A percentile compares a stretch with the other conserved stretches of the same genome.
phyloP scores from a whole-genome alignment of 2,888 invertebrate species.

The Loripinus fragilis region DNA sequence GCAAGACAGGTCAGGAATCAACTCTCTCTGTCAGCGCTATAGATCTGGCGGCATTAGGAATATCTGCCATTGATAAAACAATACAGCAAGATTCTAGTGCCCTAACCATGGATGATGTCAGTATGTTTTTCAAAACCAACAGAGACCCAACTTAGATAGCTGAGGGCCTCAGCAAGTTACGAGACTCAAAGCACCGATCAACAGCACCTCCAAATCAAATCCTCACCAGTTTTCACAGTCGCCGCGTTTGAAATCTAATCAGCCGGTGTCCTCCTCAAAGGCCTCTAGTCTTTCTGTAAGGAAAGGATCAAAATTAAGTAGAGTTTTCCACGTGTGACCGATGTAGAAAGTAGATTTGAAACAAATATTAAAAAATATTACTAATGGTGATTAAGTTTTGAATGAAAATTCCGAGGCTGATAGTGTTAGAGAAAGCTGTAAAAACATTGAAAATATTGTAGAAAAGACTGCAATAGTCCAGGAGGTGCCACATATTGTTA shows the following conservation, averaged over 20 bases:
- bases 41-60: no score
- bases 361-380: constrained; percentile 1
- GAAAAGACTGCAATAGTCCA: background rate
- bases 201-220: background rate
- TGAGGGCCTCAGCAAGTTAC: background rate
- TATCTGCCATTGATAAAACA: no score
- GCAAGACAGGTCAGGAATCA: no score
- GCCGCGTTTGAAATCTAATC: background rate
- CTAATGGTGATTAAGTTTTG: constrained; percentile 12
- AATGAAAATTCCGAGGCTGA: constrained; percentile 5
- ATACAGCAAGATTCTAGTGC: no score
- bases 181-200: constrained; percentile 10
- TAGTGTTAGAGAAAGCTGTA: background rate
- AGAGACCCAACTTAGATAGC: constrained; percentile 16
- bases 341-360: constrained; percentile 6
- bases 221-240: background rate
- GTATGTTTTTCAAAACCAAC: constrained; percentile 20
- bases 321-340: constrained; percentile 38
- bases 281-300: constrained; percentile 53
- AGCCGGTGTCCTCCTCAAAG: constrained; percentile 18
- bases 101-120: constrained; percentile 8
- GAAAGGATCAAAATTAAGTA: constrained; percentile 56
- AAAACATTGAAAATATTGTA: background rate
- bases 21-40: no score
- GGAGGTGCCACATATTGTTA: background rate